Conservation (phyloP, 1,140 invertebrate genomes). For the Trypoxylus dichotomus region DNA sequence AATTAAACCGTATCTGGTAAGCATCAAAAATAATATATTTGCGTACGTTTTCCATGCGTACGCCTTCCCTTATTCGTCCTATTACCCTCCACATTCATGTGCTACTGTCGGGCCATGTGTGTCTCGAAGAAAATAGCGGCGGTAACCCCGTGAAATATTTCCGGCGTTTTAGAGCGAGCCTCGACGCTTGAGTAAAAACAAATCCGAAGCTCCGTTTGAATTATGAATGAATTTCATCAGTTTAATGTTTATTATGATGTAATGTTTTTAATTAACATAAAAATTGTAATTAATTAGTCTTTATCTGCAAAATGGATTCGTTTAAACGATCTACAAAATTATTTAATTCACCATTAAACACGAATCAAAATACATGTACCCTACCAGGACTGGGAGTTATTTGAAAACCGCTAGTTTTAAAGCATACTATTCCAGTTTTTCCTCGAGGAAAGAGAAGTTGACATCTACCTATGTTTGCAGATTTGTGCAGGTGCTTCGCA, state of each 20-base stretch:
- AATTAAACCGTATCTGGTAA: conserved; percentile 51
- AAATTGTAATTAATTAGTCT: background rate
- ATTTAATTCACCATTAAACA: no score
- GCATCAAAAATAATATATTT: conserved; percentile 51
- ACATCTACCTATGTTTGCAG: no score
- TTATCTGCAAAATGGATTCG: no score
- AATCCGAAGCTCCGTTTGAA: conserved; percentile 16
- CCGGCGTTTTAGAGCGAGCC: background rate
- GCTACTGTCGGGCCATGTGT: conserved; percentile 46
- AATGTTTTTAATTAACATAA: background rate
- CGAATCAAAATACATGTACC: no score
- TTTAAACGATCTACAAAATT: no score
- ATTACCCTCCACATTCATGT: background rate
- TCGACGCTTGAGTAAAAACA: background rate
- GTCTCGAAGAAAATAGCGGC: conserved; percentile 27
- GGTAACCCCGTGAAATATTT: background rate
- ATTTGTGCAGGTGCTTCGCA: no score
- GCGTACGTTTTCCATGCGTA: conserved; percentile 44
- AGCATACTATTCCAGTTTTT: no score
- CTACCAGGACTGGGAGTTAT: no score
- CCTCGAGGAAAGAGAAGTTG: no score
- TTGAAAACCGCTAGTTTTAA: no score
- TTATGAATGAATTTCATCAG: background rate
- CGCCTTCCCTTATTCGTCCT: conserved; percentile 15
- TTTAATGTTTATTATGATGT: background rate